These are phyloP conservation scores for Apotomis turbidana DNA, from an alignment of 2,888 invertebrate genomes.

Conservation along the genomic window DNA sequence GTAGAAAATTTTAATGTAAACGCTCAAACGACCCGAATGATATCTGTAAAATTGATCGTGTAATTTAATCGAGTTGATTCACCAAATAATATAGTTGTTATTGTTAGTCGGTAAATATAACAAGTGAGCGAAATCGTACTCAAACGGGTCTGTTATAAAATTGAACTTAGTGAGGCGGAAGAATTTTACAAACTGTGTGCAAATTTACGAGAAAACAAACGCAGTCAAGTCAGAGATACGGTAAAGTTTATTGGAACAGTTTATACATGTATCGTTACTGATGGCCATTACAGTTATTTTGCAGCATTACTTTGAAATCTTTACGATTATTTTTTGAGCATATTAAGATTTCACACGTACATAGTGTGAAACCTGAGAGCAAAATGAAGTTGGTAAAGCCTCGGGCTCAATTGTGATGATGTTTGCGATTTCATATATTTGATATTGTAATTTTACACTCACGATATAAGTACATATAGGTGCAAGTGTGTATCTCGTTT, in stretches of 20 bases:
- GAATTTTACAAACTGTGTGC: not conserved
- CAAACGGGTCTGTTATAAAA: constrained; percentile 5
- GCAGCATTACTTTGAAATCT: not conserved
- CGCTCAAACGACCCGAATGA: constrained; percentile 45
- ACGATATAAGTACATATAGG: too few relatives aligned
- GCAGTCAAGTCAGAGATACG: not conserved
- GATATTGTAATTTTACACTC: too few relatives aligned
- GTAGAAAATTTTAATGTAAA: constrained; percentile 41
- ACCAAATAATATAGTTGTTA: constrained; percentile 8
- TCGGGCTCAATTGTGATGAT: too few relatives aligned
- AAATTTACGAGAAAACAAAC: not conserved
- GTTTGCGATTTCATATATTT: too few relatives aligned
- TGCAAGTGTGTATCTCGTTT: too few relatives aligned
- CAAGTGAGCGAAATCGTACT: not conserved
- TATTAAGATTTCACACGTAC: not conserved
- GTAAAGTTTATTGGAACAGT: not conserved
- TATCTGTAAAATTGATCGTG: constrained; percentile 50
- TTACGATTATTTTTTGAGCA: not conserved
- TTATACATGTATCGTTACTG: not conserved
- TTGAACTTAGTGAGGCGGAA: not conserved
- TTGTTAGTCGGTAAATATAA: not conserved
- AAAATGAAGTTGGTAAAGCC: too few relatives aligned
- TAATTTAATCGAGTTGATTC: constrained; percentile 42
- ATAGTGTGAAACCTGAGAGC: not conserved
- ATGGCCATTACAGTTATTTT: not conserved